Conservation (phyloP, 1,140 invertebrate genomes). For the Oryctes rhinoceros region DNA sequence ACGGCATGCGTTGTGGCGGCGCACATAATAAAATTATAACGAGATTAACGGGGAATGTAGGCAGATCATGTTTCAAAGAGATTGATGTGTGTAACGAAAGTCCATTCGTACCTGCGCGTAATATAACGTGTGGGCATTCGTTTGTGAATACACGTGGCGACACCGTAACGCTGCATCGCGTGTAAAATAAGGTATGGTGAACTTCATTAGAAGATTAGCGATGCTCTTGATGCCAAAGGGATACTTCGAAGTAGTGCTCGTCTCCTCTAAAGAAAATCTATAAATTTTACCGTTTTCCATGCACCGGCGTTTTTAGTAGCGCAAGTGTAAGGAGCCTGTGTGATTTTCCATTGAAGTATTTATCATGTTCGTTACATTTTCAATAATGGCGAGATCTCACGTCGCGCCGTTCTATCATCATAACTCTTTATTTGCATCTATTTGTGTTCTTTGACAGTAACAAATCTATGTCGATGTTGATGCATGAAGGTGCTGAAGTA, state of each 20-base stretch:
- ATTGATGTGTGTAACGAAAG: constrained; percentile 34
- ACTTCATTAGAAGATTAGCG: constrained; percentile 8
- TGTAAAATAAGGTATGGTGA: not conserved
- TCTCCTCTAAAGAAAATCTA: not conserved
- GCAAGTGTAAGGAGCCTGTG: no score
- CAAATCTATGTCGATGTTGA: no score
- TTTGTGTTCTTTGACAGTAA: no score
- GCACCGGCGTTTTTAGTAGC: not conserved
- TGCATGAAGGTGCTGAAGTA: no score
- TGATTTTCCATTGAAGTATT: no score
- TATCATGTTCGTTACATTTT: no score
- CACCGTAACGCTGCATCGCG: not conserved
- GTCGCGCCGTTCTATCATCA: no score
- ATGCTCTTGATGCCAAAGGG: not conserved
- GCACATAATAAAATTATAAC: constrained; percentile 41
- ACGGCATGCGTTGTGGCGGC: not conserved
- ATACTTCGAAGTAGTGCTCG: not conserved
- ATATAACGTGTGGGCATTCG: not conserved
- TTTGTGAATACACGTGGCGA: constrained; percentile 5
- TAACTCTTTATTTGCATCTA: no score
- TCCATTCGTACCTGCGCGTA: constrained; percentile 2
- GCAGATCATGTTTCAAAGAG: constrained; percentile 40
- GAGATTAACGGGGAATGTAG: constrained; percentile 38
- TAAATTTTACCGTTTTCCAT: not conserved
- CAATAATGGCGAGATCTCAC: no score